A percentile compares a stretch with the other conserved stretches of the same genome.
These are phyloP conservation scores for Rhinoraja longicauda DNA, from an alignment of 2,797 vertebrate genomes.

Conservation along the genomic window DNA sequence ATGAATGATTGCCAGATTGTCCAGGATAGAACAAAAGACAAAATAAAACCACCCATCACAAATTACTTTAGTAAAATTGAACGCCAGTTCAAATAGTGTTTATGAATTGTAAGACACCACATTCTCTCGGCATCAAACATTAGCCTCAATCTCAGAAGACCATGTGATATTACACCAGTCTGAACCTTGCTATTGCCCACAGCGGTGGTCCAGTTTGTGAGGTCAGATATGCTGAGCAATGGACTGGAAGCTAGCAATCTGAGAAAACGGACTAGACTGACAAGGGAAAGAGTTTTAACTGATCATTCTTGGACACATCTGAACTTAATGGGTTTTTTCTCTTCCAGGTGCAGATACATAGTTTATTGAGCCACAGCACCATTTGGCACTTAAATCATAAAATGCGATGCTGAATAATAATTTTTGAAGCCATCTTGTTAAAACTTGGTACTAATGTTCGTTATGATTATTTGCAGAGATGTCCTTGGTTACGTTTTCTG, in stretches of 20 bases:
- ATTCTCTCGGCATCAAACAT: not conserved
- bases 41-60: not conserved
- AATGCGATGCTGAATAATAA: not conserved
- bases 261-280: not conserved
- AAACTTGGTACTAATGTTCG: not conserved
- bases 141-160: not conserved
- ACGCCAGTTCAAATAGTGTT: too few relatives aligned
- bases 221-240: not conserved
- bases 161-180: not conserved
- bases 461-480: slow-evolving; percentile 64
- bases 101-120: not conserved
- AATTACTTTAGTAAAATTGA: too few relatives aligned
- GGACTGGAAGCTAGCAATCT: not conserved
- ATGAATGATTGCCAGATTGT: not conserved
- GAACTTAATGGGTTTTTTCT: too few relatives aligned
- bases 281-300: not conserved
- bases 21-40: not conserved
- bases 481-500: slow-evolving; percentile 74
- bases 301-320: not conserved
- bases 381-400: not conserved
- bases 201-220: not conserved
- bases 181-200: not conserved
- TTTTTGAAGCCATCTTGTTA: not conserved
- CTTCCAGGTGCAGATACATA: not conserved
- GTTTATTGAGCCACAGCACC: not conserved